phyloP scores from a whole-genome alignment of 2,888 invertebrate species.

The Tridacna gigas region DNA sequence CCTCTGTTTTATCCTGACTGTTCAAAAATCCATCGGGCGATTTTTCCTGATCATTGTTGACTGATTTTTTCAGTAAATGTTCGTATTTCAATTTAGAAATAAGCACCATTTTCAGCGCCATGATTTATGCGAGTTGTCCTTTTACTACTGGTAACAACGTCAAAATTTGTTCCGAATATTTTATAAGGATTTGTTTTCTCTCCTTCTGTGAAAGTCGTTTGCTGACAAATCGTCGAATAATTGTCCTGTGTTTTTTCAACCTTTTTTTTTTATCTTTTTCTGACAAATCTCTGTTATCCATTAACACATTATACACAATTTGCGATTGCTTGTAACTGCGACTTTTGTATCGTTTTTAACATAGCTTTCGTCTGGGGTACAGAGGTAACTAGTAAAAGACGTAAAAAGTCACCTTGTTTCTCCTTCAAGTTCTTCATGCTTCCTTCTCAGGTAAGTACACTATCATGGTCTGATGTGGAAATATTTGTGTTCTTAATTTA shows the following conservation, averaged over 20 bases:
- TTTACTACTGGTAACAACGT: conserved; percentile 20
- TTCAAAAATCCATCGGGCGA: neutral
- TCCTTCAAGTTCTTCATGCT: conserved; percentile 22
- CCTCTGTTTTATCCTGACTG: too few species aligned
- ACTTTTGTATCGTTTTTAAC: conserved; percentile 26
- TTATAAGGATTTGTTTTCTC: conserved; percentile 29
- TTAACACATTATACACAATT: conserved; percentile 18
- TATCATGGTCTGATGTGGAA: conserved; percentile 47
- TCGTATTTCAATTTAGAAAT: conserved; percentile 49
- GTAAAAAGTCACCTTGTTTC: conserved; percentile 39
- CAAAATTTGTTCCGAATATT: conserved; percentile 36
- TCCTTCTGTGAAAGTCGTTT: conserved; percentile 25
- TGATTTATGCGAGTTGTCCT: conserved; percentile 12
- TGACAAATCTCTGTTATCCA: conserved; percentile 11
- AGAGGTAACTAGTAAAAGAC: conserved; percentile 16
- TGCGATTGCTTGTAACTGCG: conserved; percentile 33
- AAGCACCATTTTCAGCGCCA: conserved; percentile 43
- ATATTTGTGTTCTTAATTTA: conserved; percentile 39
- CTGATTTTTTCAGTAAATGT: conserved; percentile 29
- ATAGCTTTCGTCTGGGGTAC: conserved; percentile 23
- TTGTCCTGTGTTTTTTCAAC: conserved; percentile 25
- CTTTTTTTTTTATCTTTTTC: conserved; percentile 29
- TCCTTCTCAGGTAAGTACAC: conserved; percentile 40
- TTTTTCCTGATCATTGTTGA: neutral
- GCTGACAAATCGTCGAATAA: conserved; percentile 41